These are phyloP conservation scores for Ianthella basta DNA, from an alignment of 37 sponge, comb jelly and placozoan species.

Conservation along the genomic window DNA sequence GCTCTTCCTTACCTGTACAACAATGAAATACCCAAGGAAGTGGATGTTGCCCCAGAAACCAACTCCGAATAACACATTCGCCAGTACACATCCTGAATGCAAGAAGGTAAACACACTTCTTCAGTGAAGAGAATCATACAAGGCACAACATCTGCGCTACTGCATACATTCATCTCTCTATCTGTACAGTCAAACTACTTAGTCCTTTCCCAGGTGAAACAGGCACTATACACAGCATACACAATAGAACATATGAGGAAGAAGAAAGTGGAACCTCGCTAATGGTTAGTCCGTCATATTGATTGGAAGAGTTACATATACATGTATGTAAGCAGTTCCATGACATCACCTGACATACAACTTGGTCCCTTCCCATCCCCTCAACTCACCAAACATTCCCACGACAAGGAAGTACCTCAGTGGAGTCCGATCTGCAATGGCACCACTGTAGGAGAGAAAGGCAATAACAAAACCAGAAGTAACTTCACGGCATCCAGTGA, in stretches of 20 bases:
- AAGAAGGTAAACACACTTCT: not conserved
- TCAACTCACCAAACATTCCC: slow-evolving; percentile 87
- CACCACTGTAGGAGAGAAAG: slow-evolving; percentile 72
- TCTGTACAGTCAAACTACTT: no score
- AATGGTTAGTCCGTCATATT: no score
- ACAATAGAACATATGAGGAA: no score
- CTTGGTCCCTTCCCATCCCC: no score
- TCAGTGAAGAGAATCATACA: not conserved
- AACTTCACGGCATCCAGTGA: not conserved
- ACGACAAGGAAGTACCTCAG: slow-evolving; percentile 85
- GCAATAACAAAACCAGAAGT: not conserved
- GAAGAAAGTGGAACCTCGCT: no score
- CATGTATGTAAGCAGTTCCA: no score
- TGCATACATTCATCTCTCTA: not conserved
- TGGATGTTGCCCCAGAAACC: slow-evolving; percentile 85
- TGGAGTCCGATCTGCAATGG: slow-evolving; percentile 78
- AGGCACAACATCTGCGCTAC: not conserved
- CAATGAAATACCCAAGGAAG: slow-evolving; percentile 76
- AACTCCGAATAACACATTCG: slow-evolving; percentile 66
- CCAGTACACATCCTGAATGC: slow-evolving; percentile 56
- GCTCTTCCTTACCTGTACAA: slow-evolving; percentile 63
- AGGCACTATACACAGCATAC: no score
- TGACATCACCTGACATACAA: no score
- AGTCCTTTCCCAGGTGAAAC: no score
- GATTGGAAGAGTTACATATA: no score